Conservation (phyloP, 2,888 invertebrate species). For the Aporophyla lueneburgensis region DNA sequence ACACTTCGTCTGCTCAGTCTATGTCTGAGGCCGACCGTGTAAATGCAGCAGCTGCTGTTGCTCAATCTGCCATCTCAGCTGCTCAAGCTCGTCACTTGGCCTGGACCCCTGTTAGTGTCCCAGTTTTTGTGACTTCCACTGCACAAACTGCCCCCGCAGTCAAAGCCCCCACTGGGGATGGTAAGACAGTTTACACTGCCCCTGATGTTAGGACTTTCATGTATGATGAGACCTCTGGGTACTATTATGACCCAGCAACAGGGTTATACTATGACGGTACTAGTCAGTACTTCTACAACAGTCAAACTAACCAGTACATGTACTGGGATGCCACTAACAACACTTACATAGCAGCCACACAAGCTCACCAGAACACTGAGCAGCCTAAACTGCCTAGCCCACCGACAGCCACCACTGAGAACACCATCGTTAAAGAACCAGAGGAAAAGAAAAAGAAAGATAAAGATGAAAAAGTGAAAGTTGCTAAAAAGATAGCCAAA, state of each 20-base stretch:
- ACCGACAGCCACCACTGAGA: slow-evolving; percentile 77
- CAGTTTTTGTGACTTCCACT: slow-evolving; percentile 83
- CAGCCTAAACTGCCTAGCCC: slow-evolving; percentile 80
- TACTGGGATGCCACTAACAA: slow-evolving; percentile 97
- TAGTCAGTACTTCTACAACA: slow-evolving; percentile 99
- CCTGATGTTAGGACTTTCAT: slow-evolving; percentile 98
- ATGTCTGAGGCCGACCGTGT: slow-evolving; percentile 93
- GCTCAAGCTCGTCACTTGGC: slow-evolving; percentile 87
- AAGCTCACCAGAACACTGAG: slow-evolving; percentile 81
- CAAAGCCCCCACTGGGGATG: slow-evolving; percentile 91
- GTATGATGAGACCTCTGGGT: slow-evolving; percentile 98
- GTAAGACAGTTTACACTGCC: slow-evolving; percentile 92
- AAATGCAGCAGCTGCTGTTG: slow-evolving; percentile 97
- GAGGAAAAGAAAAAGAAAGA: slow-evolving; percentile 93
- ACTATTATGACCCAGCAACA: slow-evolving; percentile 98
- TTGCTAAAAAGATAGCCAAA: slow-evolving; percentile 99
- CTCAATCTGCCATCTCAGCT: slow-evolving; percentile 95
- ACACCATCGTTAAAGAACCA: slow-evolving; percentile 82
- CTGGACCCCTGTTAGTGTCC: slow-evolving; percentile 90
- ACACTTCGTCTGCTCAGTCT: slow-evolving; percentile 92
- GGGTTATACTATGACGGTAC: slow-evolving; percentile 99
- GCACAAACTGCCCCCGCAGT: slow-evolving; percentile 82
- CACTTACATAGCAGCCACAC: slow-evolving; percentile 91
- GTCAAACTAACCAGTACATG: slow-evolving; percentile 96
- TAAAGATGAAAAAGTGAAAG: slow-evolving; percentile 98